Percentiles rank a stretch among this genome's conserved stretches.
Evolutionary conservation across 2,888 invertebrate genomes (phyloP).

Genomic region (Philaethria dido): DNA sequence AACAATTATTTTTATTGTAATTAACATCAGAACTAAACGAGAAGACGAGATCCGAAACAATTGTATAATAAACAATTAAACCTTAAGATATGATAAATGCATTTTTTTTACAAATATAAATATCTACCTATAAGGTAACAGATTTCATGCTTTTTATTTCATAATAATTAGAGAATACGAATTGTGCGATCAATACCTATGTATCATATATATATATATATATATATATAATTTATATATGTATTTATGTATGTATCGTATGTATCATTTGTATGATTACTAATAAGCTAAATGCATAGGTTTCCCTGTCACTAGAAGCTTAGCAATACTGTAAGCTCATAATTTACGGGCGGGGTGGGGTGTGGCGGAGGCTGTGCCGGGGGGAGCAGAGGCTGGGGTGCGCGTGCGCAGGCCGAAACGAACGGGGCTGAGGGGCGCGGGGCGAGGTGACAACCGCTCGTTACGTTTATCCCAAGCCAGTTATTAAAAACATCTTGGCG

Average conservation of each 20-base stretch:
- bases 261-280: background rate
- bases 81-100: background rate
- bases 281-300: slow-evolving; percentile 7
- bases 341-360: slow-evolving; percentile 75
- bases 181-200: too few relatives aligned
- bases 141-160: background rate
- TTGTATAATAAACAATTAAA: background rate
- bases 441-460: slow-evolving; percentile 83
- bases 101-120: background rate
- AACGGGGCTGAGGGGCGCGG: slow-evolving; percentile 62
- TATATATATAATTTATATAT: background rate
- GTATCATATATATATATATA: background rate
- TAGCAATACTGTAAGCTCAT: slow-evolving; percentile 65
- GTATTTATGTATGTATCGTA: too few relatives aligned
- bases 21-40: background rate
- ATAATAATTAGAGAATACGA: too few relatives aligned
- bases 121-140: background rate
- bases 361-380: slow-evolving; percentile 71
- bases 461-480: slow-evolving; percentile 83
- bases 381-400: slow-evolving; percentile 52
- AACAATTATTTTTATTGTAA: slow-evolving; percentile 19
- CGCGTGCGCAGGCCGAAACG: slow-evolving; percentile 45
- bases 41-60: background rate
- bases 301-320: slow-evolving; percentile 48
- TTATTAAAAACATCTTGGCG: slow-evolving; percentile 85